Evolutionary conservation across 2,888 invertebrate genomes (phyloP).

Genomic region (Lampropteryx suffumata): DNA sequence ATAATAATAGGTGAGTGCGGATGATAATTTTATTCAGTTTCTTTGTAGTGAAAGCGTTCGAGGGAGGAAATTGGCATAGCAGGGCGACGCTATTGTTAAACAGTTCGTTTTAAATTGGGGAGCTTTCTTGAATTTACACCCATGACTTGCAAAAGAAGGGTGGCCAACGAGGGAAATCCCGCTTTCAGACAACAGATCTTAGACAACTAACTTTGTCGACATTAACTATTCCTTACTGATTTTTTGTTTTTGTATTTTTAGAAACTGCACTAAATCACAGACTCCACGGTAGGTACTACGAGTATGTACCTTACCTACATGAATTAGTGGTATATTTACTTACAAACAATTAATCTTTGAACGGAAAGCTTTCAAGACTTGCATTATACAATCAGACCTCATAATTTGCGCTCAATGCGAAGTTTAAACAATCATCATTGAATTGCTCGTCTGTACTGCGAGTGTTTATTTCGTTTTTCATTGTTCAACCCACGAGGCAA

Average conservation of each 20-base stretch:
- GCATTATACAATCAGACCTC: slow-evolving; percentile 43
- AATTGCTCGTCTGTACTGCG: slow-evolving; percentile 44
- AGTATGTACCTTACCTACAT: too few species aligned
- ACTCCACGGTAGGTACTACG: background rate
- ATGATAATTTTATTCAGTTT: slow-evolving; percentile 75
- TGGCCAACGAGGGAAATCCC: slow-evolving; percentile 51
- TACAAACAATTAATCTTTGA: slow-evolving; percentile 40
- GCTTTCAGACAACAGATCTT: slow-evolving; percentile 34
- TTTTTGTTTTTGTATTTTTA: slow-evolving; percentile 19
- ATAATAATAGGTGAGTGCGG: slow-evolving; percentile 57
- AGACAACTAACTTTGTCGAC: slow-evolving; percentile 28
- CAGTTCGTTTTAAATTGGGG: slow-evolving; percentile 80
- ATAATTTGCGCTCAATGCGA: slow-evolving; percentile 58
- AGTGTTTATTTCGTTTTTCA: slow-evolving; percentile 49
- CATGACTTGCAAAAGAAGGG: slow-evolving; percentile 74
- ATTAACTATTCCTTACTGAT: slow-evolving; percentile 5
- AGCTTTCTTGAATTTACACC: slow-evolving; percentile 81
- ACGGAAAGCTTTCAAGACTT: slow-evolving; percentile 27
- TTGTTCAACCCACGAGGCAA: slow-evolving; percentile 59
- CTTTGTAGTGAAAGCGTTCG: slow-evolving; percentile 68
- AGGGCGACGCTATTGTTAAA: slow-evolving; percentile 75
- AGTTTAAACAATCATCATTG: slow-evolving; percentile 59
- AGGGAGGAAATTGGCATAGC: slow-evolving; percentile 79
- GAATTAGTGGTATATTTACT: too few species aligned
- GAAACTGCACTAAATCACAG: background rate